These are phyloP conservation scores for Podocnemis expansa DNA, from an alignment of 2,113 vertebrate genomes.

Conservation along the genomic window DNA sequence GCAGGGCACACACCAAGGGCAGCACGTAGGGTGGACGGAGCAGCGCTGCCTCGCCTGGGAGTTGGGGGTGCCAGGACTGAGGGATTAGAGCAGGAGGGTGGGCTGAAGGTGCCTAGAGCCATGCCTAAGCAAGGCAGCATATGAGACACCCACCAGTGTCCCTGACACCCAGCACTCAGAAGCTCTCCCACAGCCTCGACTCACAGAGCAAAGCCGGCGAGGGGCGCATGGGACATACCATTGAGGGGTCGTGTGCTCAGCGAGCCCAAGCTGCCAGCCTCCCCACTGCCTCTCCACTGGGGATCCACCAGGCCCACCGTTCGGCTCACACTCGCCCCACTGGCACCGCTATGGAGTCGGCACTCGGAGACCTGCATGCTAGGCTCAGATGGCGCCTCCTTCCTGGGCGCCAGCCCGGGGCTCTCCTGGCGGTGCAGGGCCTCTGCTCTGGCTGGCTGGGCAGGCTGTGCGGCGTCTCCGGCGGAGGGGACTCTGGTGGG, in stretches of 20 bases:
- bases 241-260: conserved; percentile 78
- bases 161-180: no score
- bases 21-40: no score
- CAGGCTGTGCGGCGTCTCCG: conserved; percentile 43
- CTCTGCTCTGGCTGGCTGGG: conserved; percentile 50
- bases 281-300: conserved; percentile 66
- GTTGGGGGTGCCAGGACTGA: no score
- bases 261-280: conserved; percentile 68
- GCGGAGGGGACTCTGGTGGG: conserved; percentile 71
- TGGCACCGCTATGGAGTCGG: conserved; percentile 76
- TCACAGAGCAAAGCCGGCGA: background rate
- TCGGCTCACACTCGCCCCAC: conserved; percentile 65
- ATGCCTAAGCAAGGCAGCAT: no score
- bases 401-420: conserved; percentile 5
- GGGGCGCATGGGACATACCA: conserved; percentile 74
- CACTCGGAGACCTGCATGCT: conserved; percentile 71
- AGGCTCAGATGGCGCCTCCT: conserved; percentile 7
- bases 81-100: background rate
- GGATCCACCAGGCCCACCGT: conserved; percentile 72
- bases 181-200: background rate
- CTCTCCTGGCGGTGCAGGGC: conserved; percentile 40
- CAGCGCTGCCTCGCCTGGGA: background rate
- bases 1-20: background rate
- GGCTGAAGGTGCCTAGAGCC: no score
- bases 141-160: no score